These are phyloP conservation scores for Diplosoma virens DNA, from an alignment of 23 tunicate genomes.

Conservation along the genomic window DNA sequence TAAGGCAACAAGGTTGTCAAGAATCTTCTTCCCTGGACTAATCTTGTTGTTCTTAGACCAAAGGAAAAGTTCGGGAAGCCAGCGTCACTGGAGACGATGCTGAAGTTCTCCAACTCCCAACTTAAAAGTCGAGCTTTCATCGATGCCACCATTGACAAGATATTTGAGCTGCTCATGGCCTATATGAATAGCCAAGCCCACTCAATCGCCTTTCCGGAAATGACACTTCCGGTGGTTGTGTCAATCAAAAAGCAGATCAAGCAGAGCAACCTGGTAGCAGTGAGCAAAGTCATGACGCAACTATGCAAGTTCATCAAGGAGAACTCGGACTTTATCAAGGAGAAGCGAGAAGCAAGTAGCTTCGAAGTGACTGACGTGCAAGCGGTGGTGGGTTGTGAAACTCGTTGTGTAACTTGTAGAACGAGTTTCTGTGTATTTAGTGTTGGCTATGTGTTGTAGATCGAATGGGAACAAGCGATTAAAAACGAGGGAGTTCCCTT, in stretches of 20 bases:
- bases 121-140: constrained; percentile 46
- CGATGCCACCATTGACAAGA: constrained; percentile 60
- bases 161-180: constrained; percentile 65
- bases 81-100: constrained; percentile 40
- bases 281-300: constrained; percentile 53
- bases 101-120: constrained; percentile 76
- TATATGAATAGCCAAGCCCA: constrained; percentile 89
- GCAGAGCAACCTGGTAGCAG: constrained; percentile 43
- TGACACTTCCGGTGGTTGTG: constrained; percentile 53
- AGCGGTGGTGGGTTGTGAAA: constrained; percentile 64
- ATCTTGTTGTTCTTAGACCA: constrained; percentile 60
- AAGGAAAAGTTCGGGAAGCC: constrained; percentile 25
- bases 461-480: constrained; percentile 44
- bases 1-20: no score
- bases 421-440: background rate
- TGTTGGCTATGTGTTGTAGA: background rate
- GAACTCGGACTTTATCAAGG: constrained; percentile 50
- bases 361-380: constrained; percentile 62
- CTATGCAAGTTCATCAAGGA: constrained; percentile 47
- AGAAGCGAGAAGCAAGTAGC: constrained; percentile 52
- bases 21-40: no score
- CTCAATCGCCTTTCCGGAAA: constrained; percentile 79
- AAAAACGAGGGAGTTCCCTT: constrained; percentile 64
- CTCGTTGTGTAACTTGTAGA: no score
- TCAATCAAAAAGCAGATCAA: constrained; percentile 56